These are phyloP conservation scores for Linyphia triangularis DNA, from an alignment of 2,888 invertebrate species.

Conservation along the genomic window DNA sequence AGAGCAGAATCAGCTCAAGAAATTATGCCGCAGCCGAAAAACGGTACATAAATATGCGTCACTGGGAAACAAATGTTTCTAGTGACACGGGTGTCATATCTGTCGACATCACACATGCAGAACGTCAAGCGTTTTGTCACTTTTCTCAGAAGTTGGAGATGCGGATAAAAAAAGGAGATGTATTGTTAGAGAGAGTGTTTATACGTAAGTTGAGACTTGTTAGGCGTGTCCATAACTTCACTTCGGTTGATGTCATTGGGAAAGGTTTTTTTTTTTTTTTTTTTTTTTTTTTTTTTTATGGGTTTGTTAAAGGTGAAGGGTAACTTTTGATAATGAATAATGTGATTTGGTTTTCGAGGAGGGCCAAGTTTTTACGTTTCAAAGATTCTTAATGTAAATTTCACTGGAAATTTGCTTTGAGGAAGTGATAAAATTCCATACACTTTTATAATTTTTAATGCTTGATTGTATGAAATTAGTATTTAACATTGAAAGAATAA, in stretches of 20 bases:
- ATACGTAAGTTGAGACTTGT: not conserved
- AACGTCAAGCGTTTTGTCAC: constrained; percentile 56
- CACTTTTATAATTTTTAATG: no score
- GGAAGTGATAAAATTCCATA: no score
- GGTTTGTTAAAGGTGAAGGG: no score
- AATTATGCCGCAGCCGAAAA: not conserved
- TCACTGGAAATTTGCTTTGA: no score
- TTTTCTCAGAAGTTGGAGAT: constrained; percentile 6
- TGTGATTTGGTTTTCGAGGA: no score
- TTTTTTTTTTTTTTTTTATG: no score
- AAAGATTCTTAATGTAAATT: no score
- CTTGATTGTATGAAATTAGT: no score
- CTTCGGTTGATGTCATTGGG: not conserved
- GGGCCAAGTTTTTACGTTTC: no score
- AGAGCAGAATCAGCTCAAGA: not conserved
- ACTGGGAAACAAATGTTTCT: constrained; percentile 58
- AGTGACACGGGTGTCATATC: constrained; percentile 64
- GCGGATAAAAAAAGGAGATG: not conserved
- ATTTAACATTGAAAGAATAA: no score
- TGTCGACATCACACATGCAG: constrained; percentile 58
- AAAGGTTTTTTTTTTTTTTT: no score
- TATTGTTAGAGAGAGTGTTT: not conserved
- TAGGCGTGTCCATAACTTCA: not conserved
- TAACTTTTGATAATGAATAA: no score
- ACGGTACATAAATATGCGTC: constrained; percentile 61